A percentile compares a stretch with the other conserved stretches of the same genome.
These are phyloP conservation scores for Chloroclysta siterata DNA, from an alignment of 2,888 invertebrate genomes.

Conservation along the genomic window DNA sequence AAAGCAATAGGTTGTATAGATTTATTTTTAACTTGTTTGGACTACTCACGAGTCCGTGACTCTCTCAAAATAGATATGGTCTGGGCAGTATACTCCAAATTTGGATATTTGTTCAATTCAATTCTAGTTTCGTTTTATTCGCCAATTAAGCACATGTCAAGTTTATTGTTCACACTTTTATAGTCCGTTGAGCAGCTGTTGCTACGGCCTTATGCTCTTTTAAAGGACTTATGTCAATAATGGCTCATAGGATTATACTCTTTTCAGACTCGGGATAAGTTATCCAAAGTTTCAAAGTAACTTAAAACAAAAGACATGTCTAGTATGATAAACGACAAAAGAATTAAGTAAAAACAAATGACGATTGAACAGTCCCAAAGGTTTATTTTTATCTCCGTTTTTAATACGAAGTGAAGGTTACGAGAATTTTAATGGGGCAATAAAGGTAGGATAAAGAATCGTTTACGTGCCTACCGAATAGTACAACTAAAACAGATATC, in stretches of 20 bases:
- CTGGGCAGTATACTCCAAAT: constrained; percentile 19
- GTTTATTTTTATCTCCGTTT: constrained; percentile 31
- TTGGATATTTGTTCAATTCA: constrained; percentile 19
- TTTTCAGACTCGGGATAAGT: too few relatives aligned
- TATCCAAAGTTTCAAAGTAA: background rate
- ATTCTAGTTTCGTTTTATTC: constrained; percentile 34
- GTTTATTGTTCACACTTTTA: constrained; percentile 17
- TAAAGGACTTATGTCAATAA: constrained; percentile 4
- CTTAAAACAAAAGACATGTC: too few relatives aligned
- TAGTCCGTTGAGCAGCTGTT: constrained; percentile 30
- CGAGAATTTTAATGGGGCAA: background rate
- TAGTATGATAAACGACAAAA: background rate
- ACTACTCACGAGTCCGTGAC: constrained; percentile 6
- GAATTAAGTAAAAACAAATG: constrained; percentile 14
- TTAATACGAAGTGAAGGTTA: constrained; percentile 18
- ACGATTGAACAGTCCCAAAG: constrained; percentile 20
- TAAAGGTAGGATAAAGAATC: constrained; percentile 24
- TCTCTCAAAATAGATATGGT: constrained; percentile 19
- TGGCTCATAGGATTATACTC: too few relatives aligned
- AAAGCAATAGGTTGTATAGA: background rate
- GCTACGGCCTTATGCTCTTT: constrained; percentile 2
- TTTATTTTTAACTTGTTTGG: constrained; percentile 11
- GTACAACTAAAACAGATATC: background rate
- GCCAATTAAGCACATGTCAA: constrained; percentile 14
- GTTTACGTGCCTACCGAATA: constrained; percentile 4